Evolutionary conservation across 2,888 invertebrate genomes (phyloP), one percentile per base, ranked within the genome.

Genomic region (Eupithecia tripunctaria): DNA sequence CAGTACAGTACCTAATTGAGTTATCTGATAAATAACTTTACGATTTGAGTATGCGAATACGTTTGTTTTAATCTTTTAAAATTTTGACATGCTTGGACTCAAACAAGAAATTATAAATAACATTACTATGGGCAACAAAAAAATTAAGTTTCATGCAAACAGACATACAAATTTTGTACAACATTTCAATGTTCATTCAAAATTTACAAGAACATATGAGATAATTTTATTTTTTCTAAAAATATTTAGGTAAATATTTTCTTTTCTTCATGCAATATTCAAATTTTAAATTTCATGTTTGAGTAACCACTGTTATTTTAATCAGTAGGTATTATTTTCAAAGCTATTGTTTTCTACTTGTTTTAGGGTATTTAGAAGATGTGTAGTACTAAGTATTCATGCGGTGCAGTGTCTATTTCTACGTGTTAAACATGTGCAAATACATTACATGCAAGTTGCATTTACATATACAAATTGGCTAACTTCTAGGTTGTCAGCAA

Each of bases 41-140:
- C 32, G 10, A 62, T 62, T 29, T 62, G 62, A 63, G 63, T 63
- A 63, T 63, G 63, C 63, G 36, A 5, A 63, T 63, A 63, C 63
- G 29, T 36, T 36, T 29, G n/a, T 36, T 29, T 3, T n/a, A 12
- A 36, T 63, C n/a, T 29, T 32, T 32, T 63, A 1, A 32, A 29
- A 29, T 60, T 60, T 60, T 60, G 29, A 79, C 88, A 91, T 91
- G 92, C 91, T 82, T 78, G 78, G 78, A 86, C 92, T 89, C 92
- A 92, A 93, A 93, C 92, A 91, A 82, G 91, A 92, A 92, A 92
- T 91, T 88, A 86, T 75, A 86, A 82, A 84, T 80, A 79, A 82
- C 82, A 85, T n/a, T 78, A 63, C 79, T 70, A 71, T 63, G 83
- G 84, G 88, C 88, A 87, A 88, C 81, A 77, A 73, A 87, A 84